phyloP scores from a whole-genome alignment of 2,797 vertebrate species.

The Odontamblyopus lacepedii region DNA sequence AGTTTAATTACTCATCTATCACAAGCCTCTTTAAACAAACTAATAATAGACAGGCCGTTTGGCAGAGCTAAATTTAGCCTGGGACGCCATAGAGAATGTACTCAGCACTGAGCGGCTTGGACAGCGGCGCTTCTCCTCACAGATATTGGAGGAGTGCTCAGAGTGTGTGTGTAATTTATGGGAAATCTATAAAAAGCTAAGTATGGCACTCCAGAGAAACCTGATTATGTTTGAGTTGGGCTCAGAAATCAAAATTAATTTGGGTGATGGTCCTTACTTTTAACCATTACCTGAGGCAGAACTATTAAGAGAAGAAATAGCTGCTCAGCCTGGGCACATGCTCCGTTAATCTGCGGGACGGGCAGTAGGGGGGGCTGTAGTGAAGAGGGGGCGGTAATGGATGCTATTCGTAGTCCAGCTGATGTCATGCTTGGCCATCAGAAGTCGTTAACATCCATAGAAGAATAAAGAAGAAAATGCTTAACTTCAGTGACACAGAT shows the following conservation, averaged over 20 bases:
- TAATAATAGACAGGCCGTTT: constrained; percentile 6
- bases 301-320: constrained; percentile 69
- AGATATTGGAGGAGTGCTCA: constrained; percentile 11
- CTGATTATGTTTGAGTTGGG: constrained; percentile 69
- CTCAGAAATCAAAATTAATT: constrained; percentile 77
- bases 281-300: constrained; percentile 65
- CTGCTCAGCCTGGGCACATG: constrained; percentile 31
- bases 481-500: constrained; percentile 30
- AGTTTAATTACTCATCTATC: constrained; percentile 20
- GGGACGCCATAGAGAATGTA: not conserved
- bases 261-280: constrained; percentile 50
- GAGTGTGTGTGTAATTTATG: constrained; percentile 47
- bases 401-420: constrained; percentile 22
- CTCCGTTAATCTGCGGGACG: constrained; percentile 48
- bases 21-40: constrained; percentile 6
- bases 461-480: constrained; percentile 27
- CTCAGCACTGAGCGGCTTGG: constrained; percentile 13
- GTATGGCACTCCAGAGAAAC: constrained; percentile 61
- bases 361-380: not conserved
- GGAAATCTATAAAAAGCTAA: constrained; percentile 74
- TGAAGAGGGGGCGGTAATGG: constrained; percentile 21
- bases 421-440: constrained; percentile 30
- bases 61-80: constrained; percentile 1
- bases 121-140: constrained; percentile 15
- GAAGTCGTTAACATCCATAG: constrained; percentile 39